Conservation (phyloP, 2,113 vertebrate species). For the Periophthalmodon schlosseri region DNA sequence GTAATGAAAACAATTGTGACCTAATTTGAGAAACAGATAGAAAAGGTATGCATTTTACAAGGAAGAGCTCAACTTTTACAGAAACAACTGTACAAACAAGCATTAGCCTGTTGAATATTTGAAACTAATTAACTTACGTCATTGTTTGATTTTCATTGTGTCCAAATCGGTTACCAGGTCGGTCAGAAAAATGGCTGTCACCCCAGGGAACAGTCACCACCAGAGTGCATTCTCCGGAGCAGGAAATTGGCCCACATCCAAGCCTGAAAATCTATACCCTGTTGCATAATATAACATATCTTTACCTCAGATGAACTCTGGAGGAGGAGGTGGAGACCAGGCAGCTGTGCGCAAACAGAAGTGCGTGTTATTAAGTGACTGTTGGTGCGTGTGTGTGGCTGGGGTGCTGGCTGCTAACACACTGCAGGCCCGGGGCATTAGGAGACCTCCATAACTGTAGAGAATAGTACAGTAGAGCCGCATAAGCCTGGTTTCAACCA, state of each 20-base stretch:
- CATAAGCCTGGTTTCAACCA: constrained; percentile 41
- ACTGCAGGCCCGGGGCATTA: constrained; percentile 56
- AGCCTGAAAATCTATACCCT: constrained; percentile 79
- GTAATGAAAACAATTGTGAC: constrained; percentile 73
- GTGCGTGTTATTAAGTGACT: constrained; percentile 63
- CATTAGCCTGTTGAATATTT: constrained; percentile 9
- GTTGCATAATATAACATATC: constrained; percentile 84
- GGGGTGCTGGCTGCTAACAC: constrained; percentile 52
- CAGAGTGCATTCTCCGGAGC: constrained; percentile 64
- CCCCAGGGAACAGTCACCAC: constrained; percentile 63
- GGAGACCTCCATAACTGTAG: constrained; percentile 35
- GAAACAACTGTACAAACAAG: constrained; percentile 20
- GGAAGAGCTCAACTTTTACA: constrained; percentile 27
- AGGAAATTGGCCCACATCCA: constrained; percentile 78
- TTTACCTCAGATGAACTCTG: constrained; percentile 81
- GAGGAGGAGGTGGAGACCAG: constrained; percentile 55
- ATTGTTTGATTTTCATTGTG: constrained; percentile 17
- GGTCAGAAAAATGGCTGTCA: constrained; percentile 56
- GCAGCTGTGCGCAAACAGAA: constrained; percentile 77
- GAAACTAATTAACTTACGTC: background rate
- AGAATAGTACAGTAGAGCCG: constrained; percentile 46
- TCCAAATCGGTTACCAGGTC: constrained; percentile 40
- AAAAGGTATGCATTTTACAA: constrained; percentile 31
- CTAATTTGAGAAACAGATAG: constrained; percentile 59
- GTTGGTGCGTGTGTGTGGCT: constrained; percentile 58